Evolutionary conservation across 2,888 invertebrate species (phyloP).

Genomic region (Griposia aprilina): DNA sequence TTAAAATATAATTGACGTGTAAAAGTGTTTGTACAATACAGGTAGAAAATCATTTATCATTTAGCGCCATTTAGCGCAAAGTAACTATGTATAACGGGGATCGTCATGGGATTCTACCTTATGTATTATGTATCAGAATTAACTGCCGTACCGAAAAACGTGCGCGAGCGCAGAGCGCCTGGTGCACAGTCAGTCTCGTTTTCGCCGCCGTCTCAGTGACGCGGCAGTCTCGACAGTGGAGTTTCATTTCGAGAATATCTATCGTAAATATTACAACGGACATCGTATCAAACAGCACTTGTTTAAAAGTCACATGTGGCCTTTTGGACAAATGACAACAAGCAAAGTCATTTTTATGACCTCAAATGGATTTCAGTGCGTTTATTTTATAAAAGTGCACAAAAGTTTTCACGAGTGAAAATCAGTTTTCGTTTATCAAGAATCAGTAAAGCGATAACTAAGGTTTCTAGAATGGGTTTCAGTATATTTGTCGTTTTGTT

Average conservation of each 20-base stretch:
- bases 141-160: no score
- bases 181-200: no score
- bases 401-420: not conserved
- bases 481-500: conserved; percentile 2
- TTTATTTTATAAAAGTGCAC: conserved; percentile 3
- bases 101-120: no score
- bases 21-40: no score
- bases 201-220: not conserved
- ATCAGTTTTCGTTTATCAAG: conserved; percentile 9
- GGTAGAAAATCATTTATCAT: no score
- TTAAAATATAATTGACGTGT: no score
- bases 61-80: no score
- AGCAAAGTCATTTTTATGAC: not conserved
- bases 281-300: not conserved
- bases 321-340: not conserved
- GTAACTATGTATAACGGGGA: no score
- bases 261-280: not conserved
- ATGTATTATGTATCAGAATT: no score
- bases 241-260: not conserved
- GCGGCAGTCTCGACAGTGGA: not conserved
- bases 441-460: not conserved
- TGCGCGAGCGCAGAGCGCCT: no score
- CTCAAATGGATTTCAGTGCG: conserved; percentile 25
- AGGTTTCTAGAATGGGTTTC: conserved; percentile 40
- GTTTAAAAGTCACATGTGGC: not conserved